Conservation (phyloP, 1,140 invertebrate genomes). For the Phocides pigmalion region DNA sequence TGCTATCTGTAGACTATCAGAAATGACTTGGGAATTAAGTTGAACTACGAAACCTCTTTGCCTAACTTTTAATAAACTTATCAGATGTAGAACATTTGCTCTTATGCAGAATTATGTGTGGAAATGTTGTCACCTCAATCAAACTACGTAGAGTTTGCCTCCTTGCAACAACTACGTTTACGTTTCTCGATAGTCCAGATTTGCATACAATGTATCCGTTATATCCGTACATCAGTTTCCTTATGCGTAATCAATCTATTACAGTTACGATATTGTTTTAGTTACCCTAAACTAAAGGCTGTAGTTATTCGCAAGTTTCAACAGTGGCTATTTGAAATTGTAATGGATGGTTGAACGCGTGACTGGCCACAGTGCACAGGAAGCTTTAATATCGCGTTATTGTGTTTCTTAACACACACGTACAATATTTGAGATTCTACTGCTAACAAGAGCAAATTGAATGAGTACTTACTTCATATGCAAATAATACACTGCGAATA, state of each 20-base stretch:
- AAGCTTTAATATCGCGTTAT: slow-evolving; percentile 30
- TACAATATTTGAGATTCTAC: slow-evolving; percentile 21
- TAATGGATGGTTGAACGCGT: slow-evolving; percentile 45
- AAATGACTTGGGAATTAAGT: too few species aligned
- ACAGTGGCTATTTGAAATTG: slow-evolving; percentile 49
- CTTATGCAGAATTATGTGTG: too few species aligned
- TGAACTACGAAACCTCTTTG: too few species aligned
- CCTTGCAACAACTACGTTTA: background rate
- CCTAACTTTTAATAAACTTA: too few species aligned
- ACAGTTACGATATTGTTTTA: background rate
- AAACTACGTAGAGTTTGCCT: too few species aligned
- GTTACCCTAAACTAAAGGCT: slow-evolving; percentile 10
- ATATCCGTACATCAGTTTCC: background rate
- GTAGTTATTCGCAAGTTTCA: slow-evolving; percentile 25
- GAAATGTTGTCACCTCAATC: too few species aligned
- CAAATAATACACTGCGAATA: background rate
- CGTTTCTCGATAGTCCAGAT: background rate
- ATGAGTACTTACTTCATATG: slow-evolving; percentile 1
- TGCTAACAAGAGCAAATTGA: slow-evolving; percentile 22
- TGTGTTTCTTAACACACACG: slow-evolving; percentile 32
- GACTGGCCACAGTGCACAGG: slow-evolving; percentile 40
- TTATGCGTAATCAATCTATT: slow-evolving; percentile 1
- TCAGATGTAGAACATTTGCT: too few species aligned
- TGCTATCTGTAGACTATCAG: too few species aligned
- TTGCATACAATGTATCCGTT: background rate